phyloP scores from a whole-genome alignment of 2,113 vertebrate genomes.

The Cochlearius cochlearius region DNA sequence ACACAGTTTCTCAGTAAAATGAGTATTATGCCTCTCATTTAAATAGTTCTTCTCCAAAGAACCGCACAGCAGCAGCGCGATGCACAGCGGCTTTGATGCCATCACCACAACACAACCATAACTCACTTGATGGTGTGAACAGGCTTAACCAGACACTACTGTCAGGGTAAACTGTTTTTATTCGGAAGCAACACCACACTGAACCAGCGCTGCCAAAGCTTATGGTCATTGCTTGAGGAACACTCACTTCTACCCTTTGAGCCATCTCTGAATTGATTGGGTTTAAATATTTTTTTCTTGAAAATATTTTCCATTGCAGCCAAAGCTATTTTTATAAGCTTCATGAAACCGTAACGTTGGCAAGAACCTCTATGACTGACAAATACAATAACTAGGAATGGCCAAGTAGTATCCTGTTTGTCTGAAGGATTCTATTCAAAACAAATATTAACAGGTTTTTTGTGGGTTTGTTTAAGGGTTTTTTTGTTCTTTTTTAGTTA shows the following conservation, averaged over 20 bases:
- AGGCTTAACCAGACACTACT: background rate
- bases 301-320: background rate
- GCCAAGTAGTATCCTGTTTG: background rate
- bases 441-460: fast-evolving
- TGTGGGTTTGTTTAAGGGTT: background rate
- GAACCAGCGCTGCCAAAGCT: background rate
- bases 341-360: background rate
- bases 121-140: background rate
- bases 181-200: background rate
- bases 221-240: background rate
- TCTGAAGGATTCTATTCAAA: background rate
- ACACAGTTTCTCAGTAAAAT: background rate
- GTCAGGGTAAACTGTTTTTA: background rate
- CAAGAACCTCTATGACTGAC: background rate
- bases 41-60: background rate
- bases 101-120: background rate
- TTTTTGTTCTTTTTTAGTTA: background rate
- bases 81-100: background rate
- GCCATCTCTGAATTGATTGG: background rate
- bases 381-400: background rate
- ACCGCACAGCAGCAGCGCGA: background rate
- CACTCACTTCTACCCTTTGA: background rate
- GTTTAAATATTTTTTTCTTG: fast-evolving
- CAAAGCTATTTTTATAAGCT: background rate
- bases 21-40: background rate